These are phyloP conservation scores for Euura lappo DNA, from an alignment of 1,140 invertebrate species.

Conservation along the genomic window DNA sequence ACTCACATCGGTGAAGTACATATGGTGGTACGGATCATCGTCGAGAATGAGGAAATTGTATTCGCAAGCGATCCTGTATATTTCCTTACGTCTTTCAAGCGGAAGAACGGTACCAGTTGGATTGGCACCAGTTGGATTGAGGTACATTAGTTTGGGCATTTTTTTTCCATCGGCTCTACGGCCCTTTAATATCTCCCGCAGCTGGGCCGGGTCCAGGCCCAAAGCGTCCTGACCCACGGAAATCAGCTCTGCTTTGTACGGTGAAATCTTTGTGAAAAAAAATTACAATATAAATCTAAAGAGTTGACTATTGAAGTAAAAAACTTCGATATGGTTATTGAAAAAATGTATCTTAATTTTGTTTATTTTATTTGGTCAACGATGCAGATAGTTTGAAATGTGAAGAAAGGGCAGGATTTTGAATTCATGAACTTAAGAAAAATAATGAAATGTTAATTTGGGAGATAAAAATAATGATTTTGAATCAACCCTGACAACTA, in stretches of 20 bases:
- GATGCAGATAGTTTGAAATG: no score
- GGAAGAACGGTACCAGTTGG: slow-evolving; percentile 74
- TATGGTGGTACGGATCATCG: slow-evolving; percentile 83
- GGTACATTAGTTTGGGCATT: slow-evolving; percentile 69
- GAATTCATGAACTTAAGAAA: no score
- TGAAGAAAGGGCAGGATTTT: no score
- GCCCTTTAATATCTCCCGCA: slow-evolving; percentile 56
- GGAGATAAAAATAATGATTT: no score
- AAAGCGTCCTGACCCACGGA: slow-evolving; percentile 61
- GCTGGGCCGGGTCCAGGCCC: slow-evolving; percentile 58
- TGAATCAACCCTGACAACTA: no score
- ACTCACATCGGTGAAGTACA: slow-evolving; percentile 70
- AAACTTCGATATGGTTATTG: no score
- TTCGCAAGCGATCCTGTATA: slow-evolving; percentile 76
- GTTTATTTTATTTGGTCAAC: no score
- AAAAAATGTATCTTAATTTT: no score
- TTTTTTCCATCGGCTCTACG: slow-evolving; percentile 56
- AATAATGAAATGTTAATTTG: no score
- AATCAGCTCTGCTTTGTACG: slow-evolving; percentile 59
- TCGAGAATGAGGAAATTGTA: slow-evolving; percentile 82
- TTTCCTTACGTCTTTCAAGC: slow-evolving; percentile 69
- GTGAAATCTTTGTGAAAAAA: slow-evolving; percentile 55
- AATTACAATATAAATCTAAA: slow-evolving; percentile 9
- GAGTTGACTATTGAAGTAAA: not conserved
- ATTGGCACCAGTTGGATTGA: slow-evolving; percentile 69